Base-by-base conservation (phyloP, 2,113 vertebrate genomes). In the Chunga burmeisteri region DNA sequence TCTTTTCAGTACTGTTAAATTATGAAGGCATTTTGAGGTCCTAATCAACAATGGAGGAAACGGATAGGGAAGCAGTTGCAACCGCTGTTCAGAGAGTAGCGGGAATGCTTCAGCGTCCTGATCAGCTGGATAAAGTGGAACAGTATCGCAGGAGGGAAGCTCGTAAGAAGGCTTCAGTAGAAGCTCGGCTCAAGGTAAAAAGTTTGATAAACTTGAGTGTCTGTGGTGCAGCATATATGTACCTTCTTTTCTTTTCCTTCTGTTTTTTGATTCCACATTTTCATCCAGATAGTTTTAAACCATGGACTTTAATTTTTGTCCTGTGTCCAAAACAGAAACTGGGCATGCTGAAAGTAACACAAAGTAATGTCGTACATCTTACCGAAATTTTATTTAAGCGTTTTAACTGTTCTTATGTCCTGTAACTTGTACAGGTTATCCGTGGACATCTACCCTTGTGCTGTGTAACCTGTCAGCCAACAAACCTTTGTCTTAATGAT, bases 61-160 rank as follows among this genome's bases (percentile, higher is more conserved):
- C 99, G 0, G 99, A 99, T 86, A 98, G 98, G 50, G 99, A 99
- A 97, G 99, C 99, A 2, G 98, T 99, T 21, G 99, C 99, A 36
- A 99, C 99, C 6, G 99, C 99, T 0, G 99, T 99, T 67, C 99
- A 99, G 96, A 98, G 99, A 36, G 99, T 99, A 16, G 99, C 99
- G 0, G 99, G 99, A 59, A 99, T 99, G 99, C 98, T 99, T 44
- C 99, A 99, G 96, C 98, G 99, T 11, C 99, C 99, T 1, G 99
- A 99, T 96, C 99, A 99, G 94, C 98, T 99, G 97, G 99, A 99
- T 97, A 99, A 99, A 93, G 99, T 99, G 94, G 99, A 99, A 79
- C 99, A 99, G 94, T 99, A 99, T 88, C 98, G 99, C 55, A 97
- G 99, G 36, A 98, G 99, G 90, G 99, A 99, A 95, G 99, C 99